Evolutionary conservation across 2,888 invertebrate species (phyloP).

Genomic region (Clitarchus hookeri): DNA sequence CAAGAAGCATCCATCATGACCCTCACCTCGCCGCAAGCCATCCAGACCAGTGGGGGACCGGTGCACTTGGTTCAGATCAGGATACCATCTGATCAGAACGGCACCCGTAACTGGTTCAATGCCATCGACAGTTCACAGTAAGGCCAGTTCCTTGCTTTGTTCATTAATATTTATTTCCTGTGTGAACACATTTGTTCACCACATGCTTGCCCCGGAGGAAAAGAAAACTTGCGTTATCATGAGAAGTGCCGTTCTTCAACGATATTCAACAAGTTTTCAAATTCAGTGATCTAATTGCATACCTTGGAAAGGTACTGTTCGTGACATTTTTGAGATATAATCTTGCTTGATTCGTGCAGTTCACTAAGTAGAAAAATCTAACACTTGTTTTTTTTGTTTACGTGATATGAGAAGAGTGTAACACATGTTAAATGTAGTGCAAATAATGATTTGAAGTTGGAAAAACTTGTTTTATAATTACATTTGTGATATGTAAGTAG

Average conservation of each 20-base stretch:
- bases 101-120: conserved; percentile 46
- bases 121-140: conserved; percentile 42
- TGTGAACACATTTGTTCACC: neutral
- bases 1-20: conserved; percentile 33
- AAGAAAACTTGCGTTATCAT: neutral
- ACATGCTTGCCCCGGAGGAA: no score
- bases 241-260: neutral
- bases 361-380: neutral
- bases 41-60: conserved; percentile 47
- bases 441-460: neutral
- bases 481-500: neutral
- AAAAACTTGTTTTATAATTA: neutral
- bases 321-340: neutral
- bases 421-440: neutral
- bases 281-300: neutral
- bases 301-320: neutral
- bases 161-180: neutral
- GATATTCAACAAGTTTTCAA: conserved; percentile 16
- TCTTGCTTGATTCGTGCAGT: neutral
- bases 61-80: conserved; percentile 50
- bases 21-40: conserved; percentile 28
- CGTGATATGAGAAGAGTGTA: no score
- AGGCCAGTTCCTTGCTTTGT: neutral
- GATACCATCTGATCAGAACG: conserved; percentile 46
- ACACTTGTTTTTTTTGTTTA: neutral